Conservation (phyloP, 1,140 invertebrate species). For the Bombus superbus region DNA sequence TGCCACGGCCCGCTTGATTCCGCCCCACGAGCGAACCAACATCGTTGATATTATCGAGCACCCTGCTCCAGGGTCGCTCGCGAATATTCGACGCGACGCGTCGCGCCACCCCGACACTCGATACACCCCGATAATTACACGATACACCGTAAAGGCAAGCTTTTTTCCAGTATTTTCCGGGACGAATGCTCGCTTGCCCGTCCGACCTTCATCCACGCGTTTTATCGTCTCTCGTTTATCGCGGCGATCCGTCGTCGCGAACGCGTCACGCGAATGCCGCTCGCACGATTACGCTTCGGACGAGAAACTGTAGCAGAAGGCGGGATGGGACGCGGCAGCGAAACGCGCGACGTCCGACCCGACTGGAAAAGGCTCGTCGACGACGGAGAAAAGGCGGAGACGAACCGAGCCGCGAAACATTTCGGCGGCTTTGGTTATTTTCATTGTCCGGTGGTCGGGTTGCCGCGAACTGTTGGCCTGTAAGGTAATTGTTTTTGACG, state of each 20-base stretch:
- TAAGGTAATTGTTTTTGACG: constrained; percentile 82
- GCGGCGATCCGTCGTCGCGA: constrained; percentile 13
- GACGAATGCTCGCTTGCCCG: background rate
- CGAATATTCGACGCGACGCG: constrained; percentile 51
- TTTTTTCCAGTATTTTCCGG: constrained; percentile 37
- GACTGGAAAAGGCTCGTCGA: background rate
- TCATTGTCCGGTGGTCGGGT: constrained; percentile 61
- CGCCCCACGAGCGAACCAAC: constrained; percentile 69
- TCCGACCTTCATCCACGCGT: constrained; percentile 24
- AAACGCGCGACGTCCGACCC: too few relatives aligned
- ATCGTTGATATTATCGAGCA: constrained; percentile 77
- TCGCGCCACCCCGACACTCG: constrained; percentile 28
- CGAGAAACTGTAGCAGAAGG: rapidly evolving
- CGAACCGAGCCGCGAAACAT: background rate
- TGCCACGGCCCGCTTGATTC: constrained; percentile 56
- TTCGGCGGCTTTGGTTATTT: constrained; percentile 46
- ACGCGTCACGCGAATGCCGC: too few relatives aligned
- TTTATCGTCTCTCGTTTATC: constrained; percentile 4
- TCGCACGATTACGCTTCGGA: rapidly evolving
- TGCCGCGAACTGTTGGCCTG: constrained; percentile 75
- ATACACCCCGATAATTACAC: constrained; percentile 62
- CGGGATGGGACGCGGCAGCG: too few relatives aligned
- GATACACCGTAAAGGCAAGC: constrained; percentile 34
- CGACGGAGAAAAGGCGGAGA: background rate
- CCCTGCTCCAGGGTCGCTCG: constrained; percentile 46